A percentile compares a stretch with the other conserved stretches of the same genome.
Evolutionary conservation across 1,140 invertebrate genomes (phyloP).

Genomic region (Steinernema khuongi): DNA sequence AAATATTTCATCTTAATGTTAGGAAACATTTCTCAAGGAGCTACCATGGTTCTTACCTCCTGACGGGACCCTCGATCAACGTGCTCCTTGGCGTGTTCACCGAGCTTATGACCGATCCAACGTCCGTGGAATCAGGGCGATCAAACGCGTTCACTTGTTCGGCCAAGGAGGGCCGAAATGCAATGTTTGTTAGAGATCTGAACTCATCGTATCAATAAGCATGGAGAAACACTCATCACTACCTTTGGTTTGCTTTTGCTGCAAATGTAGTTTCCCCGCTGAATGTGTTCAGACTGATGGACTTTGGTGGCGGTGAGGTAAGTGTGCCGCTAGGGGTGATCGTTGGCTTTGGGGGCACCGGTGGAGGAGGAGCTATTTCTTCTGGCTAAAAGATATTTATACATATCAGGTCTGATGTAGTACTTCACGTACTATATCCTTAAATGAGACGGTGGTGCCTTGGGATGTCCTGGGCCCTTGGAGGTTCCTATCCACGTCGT

Average conservation of each 20-base stretch:
- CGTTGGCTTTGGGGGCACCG: slow-evolving; percentile 7
- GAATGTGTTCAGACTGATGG: slow-evolving; percentile 29
- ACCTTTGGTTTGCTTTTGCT: slow-evolving; percentile 20
- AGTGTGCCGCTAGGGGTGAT: background rate
- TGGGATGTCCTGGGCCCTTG: background rate
- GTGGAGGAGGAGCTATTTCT: slow-evolving; percentile 25
- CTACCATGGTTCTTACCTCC: slow-evolving; percentile 18
- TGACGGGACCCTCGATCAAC: slow-evolving; percentile 14
- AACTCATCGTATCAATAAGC: background rate
- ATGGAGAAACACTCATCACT: background rate
- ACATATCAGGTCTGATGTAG: background rate
- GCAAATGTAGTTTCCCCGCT: slow-evolving; percentile 17
- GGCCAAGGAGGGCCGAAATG: slow-evolving; percentile 23
- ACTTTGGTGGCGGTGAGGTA: background rate
- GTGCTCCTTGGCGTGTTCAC: slow-evolving; percentile 12
- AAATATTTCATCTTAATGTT: slow-evolving; percentile 1
- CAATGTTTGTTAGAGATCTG: slow-evolving; percentile 31
- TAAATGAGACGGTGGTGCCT: slow-evolving; percentile 10
- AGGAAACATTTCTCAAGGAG: no score
- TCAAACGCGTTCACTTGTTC: slow-evolving; percentile 26
- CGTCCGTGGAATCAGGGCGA: slow-evolving; percentile 25
- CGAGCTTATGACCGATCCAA: background rate
- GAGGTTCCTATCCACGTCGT: background rate
- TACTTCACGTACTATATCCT: slow-evolving; percentile 20
- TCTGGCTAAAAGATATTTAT: background rate